Evolutionary conservation across 2,888 invertebrate genomes (phyloP).

Genomic region (Pantelozetes paolii): DNA sequence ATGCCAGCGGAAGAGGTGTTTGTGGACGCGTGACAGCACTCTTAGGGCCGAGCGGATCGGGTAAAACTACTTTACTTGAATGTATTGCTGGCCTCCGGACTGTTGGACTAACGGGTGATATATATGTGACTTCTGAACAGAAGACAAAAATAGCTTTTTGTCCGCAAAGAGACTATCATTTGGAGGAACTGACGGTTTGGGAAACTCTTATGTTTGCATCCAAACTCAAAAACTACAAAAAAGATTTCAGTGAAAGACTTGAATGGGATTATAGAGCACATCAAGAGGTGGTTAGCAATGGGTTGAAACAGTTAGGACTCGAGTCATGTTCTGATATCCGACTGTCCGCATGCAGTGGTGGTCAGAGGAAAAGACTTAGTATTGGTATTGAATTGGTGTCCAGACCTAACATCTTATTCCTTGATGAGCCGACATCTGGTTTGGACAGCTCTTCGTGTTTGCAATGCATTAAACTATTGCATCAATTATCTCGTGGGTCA

Average conservation of each 20-base stretch:
- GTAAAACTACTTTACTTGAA: conserved; percentile 43
- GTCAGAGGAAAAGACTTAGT: conserved; percentile 80
- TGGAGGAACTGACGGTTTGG: conserved; percentile 27
- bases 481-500: conserved; percentile 57
- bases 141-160: conserved; percentile 41
- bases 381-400: conserved; percentile 75
- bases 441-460: conserved; percentile 82
- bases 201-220: conserved; percentile 37
- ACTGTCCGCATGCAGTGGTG: conserved; percentile 72
- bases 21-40: conserved; percentile 41
- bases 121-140: conserved; percentile 10
- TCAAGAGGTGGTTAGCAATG: conserved; percentile 66
- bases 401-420: conserved; percentile 54
- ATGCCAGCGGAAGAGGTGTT: conserved; percentile 26
- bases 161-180: conserved; percentile 32
- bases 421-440: conserved; percentile 60
- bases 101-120: conserved; percentile 39
- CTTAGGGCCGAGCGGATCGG: conserved; percentile 42
- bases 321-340: conserved; percentile 68
- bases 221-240: conserved; percentile 25
- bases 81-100: conserved; percentile 43
- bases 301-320: conserved; percentile 75
- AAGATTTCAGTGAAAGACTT: not conserved
- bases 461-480: conserved; percentile 74
- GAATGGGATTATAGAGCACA: conserved; percentile 5